A percentile compares a stretch with the other conserved stretches of the same genome.
Conservation (phyloP, 2,888 invertebrate genomes). For the Lapara coniferarum region DNA sequence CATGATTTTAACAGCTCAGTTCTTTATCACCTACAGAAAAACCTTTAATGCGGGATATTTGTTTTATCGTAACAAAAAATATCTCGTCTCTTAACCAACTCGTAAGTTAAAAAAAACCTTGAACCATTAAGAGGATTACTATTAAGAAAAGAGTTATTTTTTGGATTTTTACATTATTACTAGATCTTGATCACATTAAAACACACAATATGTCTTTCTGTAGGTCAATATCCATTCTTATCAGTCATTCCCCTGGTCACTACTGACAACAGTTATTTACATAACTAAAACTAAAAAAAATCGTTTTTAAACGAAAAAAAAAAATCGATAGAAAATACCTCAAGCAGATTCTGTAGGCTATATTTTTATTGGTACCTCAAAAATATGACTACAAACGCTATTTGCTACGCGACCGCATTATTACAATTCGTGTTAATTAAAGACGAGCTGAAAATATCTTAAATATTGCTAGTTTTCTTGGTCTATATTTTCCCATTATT, state of each 20-base stretch:
- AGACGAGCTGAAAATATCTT: conserved; percentile 7
- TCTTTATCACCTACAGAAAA: conserved; percentile 21
- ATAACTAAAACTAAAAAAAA: conserved; percentile 33
- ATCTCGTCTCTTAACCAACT: no score
- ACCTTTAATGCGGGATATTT: neutral
- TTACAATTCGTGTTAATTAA: conserved; percentile 3
- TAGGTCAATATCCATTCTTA: conserved; percentile 15
- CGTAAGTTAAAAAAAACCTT: no score
- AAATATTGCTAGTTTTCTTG: neutral
- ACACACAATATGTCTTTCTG: neutral
- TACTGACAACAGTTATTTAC: conserved; percentile 42
- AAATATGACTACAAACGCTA: conserved; percentile 55
- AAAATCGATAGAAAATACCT: conserved; percentile 26
- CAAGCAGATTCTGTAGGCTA: conserved; percentile 47
- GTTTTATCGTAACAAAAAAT: no score
- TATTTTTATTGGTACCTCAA: conserved; percentile 52
- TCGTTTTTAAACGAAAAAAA: conserved; percentile 31
- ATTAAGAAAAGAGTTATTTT: neutral
- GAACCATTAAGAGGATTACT: no score
- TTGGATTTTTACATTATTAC: neutral
- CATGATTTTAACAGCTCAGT: conserved; percentile 18
- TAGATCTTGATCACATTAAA: neutral
- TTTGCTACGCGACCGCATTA: conserved; percentile 34
- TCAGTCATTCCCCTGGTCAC: conserved; percentile 29
- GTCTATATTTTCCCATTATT: no score